Conservation (phyloP, 2,888 invertebrate genomes). For the Oscheius sp. region DNA sequence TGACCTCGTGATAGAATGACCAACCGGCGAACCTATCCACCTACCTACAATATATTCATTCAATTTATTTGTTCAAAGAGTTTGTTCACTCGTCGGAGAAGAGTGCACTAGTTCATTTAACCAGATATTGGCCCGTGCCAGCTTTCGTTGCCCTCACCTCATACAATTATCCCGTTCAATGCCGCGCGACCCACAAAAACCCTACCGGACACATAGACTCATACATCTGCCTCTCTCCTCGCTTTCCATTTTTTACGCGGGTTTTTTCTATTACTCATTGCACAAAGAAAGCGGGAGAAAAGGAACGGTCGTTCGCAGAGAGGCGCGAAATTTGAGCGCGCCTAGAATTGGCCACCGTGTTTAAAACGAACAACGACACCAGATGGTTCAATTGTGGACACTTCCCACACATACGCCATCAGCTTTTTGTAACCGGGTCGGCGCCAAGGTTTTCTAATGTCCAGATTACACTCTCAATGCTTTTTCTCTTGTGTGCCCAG, state of each 20-base stretch:
- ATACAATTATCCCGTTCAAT: constrained; percentile 37
- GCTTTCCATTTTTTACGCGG: background rate
- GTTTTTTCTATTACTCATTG: constrained; percentile 27
- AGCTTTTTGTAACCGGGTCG: background rate
- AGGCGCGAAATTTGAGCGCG: constrained; percentile 16
- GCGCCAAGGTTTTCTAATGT: constrained; percentile 2
- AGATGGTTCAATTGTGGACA: background rate
- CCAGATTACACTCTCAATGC: background rate
- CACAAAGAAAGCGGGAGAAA: constrained; percentile 15
- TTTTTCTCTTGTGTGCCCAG: too few relatives aligned
- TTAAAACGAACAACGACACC: background rate
- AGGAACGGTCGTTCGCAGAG: constrained; percentile 22
- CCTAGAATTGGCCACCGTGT: background rate
- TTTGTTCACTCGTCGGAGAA: background rate
- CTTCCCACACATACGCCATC: background rate
- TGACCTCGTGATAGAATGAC: constrained; percentile 6
- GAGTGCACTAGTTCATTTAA: background rate
- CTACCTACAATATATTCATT: background rate
- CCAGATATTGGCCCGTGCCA: constrained; percentile 22
- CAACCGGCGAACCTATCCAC: background rate
- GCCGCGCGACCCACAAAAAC: constrained; percentile 35
- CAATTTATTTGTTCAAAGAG: too few relatives aligned
- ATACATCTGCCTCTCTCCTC: constrained; percentile 14
- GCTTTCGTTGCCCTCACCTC: constrained; percentile 24
- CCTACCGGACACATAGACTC: constrained; percentile 20